phyloP scores from a whole-genome alignment of 2,113 vertebrate genomes.

The Cryptotis parvus region DNA sequence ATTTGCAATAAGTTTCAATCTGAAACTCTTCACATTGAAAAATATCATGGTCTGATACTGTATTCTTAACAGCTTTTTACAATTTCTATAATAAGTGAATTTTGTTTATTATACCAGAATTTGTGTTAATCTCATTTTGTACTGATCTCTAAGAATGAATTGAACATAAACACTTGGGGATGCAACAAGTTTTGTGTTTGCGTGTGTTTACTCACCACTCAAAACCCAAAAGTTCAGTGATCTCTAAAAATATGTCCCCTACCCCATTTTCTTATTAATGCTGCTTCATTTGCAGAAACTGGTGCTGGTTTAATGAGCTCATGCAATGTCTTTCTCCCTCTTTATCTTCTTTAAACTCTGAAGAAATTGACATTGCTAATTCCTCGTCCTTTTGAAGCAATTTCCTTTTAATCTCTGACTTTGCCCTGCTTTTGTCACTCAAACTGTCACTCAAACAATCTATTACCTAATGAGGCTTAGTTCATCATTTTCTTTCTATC shows the following conservation, averaged over 20 bases:
- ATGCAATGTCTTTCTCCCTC: not conserved
- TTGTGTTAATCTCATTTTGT: not conserved
- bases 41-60: not conserved
- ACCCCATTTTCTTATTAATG: not conserved
- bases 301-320: not conserved
- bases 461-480: not conserved
- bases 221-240: not conserved
- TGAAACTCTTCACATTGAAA: slow-evolving; percentile 11
- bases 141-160: not conserved
- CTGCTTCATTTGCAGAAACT: not conserved
- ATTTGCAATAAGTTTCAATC: not conserved
- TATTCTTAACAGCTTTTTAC: not conserved
- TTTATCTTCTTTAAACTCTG: not conserved
- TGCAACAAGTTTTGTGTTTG: not conserved
- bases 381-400: not conserved
- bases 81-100: not conserved
- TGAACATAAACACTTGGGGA: not conserved
- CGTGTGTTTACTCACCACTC: not conserved
- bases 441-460: not conserved
- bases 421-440: not conserved
- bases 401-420: not conserved
- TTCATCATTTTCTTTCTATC: not conserved
- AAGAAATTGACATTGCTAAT: not conserved
- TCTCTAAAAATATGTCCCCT: not conserved
- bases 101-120: not conserved